A percentile compares a stretch with the other conserved stretches of the same genome.
These are phyloP conservation scores for Tamandua tetradactyla DNA, from an alignment of 2,797 vertebrate genomes.

Conservation along the genomic window DNA sequence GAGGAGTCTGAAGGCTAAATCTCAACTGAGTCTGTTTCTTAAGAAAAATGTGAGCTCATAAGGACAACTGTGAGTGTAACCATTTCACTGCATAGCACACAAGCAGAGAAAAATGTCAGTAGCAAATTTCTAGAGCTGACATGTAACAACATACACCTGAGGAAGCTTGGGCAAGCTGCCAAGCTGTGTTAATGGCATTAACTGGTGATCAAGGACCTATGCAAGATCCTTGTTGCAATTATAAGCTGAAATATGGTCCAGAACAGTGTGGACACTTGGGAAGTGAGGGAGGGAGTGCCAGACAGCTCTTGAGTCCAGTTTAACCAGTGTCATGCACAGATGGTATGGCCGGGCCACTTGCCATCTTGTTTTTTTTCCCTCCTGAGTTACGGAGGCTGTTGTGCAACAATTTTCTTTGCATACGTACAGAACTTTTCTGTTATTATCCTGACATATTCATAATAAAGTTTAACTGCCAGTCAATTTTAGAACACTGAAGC, in stretches of 20 bases:
- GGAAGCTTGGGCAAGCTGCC: constrained; percentile 48
- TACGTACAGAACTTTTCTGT: constrained; percentile 81
- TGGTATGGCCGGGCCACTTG: constrained; percentile 72
- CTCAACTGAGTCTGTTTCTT: background rate
- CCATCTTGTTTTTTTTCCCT: constrained; percentile 51
- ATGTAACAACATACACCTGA: background rate
- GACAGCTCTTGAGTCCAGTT: constrained; percentile 70
- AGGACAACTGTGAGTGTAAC: background rate
- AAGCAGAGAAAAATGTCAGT: background rate
- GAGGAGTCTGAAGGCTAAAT: background rate
- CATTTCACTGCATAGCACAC: background rate
- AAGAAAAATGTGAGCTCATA: background rate
- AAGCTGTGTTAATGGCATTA: constrained; percentile 61
- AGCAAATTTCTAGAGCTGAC: constrained; percentile 22
- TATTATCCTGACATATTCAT: constrained; percentile 62
- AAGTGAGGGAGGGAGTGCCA: background rate
- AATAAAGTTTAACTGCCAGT: background rate
- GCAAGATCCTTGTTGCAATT: constrained; percentile 36
- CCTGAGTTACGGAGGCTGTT: background rate
- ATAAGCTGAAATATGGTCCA: constrained; percentile 49
- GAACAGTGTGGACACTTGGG: constrained; percentile 53
- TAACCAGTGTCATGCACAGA: constrained; percentile 77
- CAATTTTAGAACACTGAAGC: constrained; percentile 8
- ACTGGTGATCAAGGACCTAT: constrained; percentile 52
- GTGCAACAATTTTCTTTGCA: constrained; percentile 78